Conservation (phyloP, 2,888 invertebrate genomes). For the Protodeltote pygarga region DNA sequence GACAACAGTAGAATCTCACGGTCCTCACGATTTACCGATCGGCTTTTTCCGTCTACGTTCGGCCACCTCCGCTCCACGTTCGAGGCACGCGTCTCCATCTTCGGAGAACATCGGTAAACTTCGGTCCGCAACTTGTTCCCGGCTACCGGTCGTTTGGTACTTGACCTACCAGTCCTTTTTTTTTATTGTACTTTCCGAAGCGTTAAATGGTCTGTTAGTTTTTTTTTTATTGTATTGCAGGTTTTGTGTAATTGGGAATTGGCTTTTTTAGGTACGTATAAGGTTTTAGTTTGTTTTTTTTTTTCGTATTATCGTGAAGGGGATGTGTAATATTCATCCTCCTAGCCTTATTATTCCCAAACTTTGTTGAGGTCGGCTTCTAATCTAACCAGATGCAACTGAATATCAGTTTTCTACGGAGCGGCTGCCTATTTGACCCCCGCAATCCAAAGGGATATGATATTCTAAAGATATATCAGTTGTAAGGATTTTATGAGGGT, state of each 20-base stretch:
- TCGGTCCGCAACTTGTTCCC: constrained; percentile 52
- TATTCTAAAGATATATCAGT: too few relatives aligned
- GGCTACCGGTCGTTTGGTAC: constrained; percentile 56
- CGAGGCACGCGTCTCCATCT: constrained; percentile 38
- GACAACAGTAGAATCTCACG: constrained; percentile 37
- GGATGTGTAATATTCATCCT: too few relatives aligned
- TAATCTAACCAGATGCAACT: too few relatives aligned
- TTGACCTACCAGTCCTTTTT: constrained; percentile 54
- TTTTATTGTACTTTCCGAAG: constrained; percentile 35
- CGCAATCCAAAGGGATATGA: too few relatives aligned
- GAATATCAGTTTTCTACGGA: too few relatives aligned
- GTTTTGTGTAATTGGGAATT: constrained; percentile 35
- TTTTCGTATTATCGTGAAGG: constrained; percentile 1
- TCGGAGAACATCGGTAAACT: constrained; percentile 34
- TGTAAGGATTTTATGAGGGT: too few relatives aligned
- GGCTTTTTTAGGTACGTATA: constrained; percentile 24
- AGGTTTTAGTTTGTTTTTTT: constrained; percentile 29
- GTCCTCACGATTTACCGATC: constrained; percentile 17
- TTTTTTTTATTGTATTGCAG: constrained; percentile 38
- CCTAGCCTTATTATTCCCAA: too few relatives aligned
- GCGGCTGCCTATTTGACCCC: too few relatives aligned
- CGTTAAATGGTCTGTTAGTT: constrained; percentile 37
- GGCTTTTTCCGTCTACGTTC: constrained; percentile 33
- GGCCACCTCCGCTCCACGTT: constrained; percentile 32
- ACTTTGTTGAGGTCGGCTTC: too few relatives aligned